These are phyloP conservation scores for Nemopilema nomurai DNA, from an alignment of 30 jellyfish, hydroid and myxozoan genomes.

Conservation along the genomic window DNA sequence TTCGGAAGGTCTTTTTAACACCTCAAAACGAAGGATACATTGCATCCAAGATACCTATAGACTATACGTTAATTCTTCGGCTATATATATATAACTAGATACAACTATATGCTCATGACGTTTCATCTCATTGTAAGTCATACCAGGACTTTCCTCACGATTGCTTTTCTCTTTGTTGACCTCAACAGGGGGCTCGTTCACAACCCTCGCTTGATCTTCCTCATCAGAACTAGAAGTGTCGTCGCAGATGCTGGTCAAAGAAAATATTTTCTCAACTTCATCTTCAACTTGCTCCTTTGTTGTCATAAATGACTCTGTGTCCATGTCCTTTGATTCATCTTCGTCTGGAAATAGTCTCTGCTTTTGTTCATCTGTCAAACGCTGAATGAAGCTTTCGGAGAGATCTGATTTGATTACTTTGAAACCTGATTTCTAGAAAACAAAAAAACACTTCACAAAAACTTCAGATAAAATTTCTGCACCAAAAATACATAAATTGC, in stretches of 20 bases:
- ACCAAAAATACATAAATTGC: too few species aligned
- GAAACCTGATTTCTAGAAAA: not conserved
- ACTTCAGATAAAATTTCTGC: too few species aligned
- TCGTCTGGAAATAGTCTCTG: conserved; percentile 13
- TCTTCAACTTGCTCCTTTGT: conserved; percentile 29
- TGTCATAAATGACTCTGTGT: conserved; percentile 1
- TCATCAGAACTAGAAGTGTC: conserved; percentile 19
- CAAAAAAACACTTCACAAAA: not conserved
- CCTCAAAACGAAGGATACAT: too few species aligned
- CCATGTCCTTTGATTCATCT: not conserved
- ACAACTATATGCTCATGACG: too few species aligned
- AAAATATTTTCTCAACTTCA: conserved; percentile 32
- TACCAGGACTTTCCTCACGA: not conserved
- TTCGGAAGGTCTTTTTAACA: too few species aligned
- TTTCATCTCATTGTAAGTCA: too few species aligned
- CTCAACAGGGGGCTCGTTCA: too few species aligned
- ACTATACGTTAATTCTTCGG: too few species aligned
- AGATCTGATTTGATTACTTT: not conserved
- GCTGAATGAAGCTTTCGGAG: conserved; percentile 5
- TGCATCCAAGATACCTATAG: too few species aligned
- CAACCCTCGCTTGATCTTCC: not conserved
- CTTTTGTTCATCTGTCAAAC: conserved; percentile 24
- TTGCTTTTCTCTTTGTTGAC: not conserved
- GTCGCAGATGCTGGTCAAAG: conserved; percentile 26
- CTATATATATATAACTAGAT: too few species aligned